phyloP scores from a whole-genome alignment of 2,797 vertebrate species.

The Characodon lateralis region DNA sequence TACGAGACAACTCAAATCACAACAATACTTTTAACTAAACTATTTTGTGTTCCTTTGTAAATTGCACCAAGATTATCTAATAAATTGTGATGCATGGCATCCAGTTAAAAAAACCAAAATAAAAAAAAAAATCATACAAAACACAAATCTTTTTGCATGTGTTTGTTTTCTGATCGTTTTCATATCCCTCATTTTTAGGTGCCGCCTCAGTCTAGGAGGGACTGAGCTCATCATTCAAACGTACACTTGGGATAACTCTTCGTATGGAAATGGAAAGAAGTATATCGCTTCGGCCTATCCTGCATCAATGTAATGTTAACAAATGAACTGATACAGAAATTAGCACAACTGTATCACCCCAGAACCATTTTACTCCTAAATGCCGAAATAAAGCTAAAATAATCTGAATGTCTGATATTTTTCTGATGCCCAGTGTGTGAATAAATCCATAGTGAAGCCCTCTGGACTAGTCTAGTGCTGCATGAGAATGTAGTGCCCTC shows the following conservation, averaged over 20 bases:
- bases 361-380: background rate
- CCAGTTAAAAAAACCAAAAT: background rate
- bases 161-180: slow-evolving; percentile 15
- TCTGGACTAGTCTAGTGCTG: slow-evolving; percentile 28
- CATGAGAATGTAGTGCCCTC: slow-evolving; percentile 67
- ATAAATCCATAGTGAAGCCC: slow-evolving; percentile 39
- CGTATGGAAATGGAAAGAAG: slow-evolving; percentile 85
- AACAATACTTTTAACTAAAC: background rate
- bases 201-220: slow-evolving; percentile 87
- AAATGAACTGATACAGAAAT: background rate
- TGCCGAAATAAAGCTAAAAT: slow-evolving; percentile 30
- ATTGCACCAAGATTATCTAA: background rate
- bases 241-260: slow-evolving; percentile 89
- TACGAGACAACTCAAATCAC: background rate
- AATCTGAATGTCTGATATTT: slow-evolving; percentile 1
- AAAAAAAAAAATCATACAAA: background rate
- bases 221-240: slow-evolving; percentile 86
- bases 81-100: background rate
- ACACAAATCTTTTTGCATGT: background rate
- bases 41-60: background rate
- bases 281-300: slow-evolving; percentile 90
- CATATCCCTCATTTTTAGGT: slow-evolving; percentile 74
- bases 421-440: slow-evolving; percentile 12
- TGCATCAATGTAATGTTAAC: slow-evolving; percentile 44
- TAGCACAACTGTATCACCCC: background rate